Evolutionary conservation across 2,888 invertebrate genomes (phyloP).

Genomic region (Apantesis nais): DNA sequence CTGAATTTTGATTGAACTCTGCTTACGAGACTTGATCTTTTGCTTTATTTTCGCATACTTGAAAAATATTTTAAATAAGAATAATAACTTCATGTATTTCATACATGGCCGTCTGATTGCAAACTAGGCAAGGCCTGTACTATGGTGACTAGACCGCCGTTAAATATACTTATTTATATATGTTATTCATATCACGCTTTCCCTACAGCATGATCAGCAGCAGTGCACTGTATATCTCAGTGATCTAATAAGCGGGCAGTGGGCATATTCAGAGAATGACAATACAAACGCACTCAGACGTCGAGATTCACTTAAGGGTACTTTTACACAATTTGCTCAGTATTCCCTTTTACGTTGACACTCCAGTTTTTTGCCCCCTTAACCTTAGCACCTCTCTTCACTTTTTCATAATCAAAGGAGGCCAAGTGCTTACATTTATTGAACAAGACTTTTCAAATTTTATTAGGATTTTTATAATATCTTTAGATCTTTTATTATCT

Average conservation of each 20-base stretch:
- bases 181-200: slow-evolving; percentile 22
- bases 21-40: too few species aligned
- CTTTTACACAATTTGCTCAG: slow-evolving; percentile 72
- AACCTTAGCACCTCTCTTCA: slow-evolving; percentile 68
- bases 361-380: slow-evolving; percentile 67
- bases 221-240: slow-evolving; percentile 42
- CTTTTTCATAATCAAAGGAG: slow-evolving; percentile 76
- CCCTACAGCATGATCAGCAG: slow-evolving; percentile 32
- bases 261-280: slow-evolving; percentile 56
- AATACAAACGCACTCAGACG: slow-evolving; percentile 68
- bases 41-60: background rate
- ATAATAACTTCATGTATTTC: too few species aligned
- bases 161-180: too few species aligned
- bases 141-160: too few species aligned
- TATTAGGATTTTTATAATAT: slow-evolving; percentile 13
- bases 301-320: slow-evolving; percentile 66
- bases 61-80: background rate
- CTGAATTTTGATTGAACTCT: too few species aligned
- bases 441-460: slow-evolving; percentile 59
- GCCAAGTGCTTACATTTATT: slow-evolving; percentile 70
- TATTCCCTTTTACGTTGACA: slow-evolving; percentile 66
- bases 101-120: too few species aligned
- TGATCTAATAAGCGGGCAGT: slow-evolving; percentile 56
- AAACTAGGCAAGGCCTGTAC: too few species aligned
- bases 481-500: background rate